These are phyloP conservation scores for Dipodomys stephensi DNA, from an alignment of 2,113 vertebrate species.

Conservation along the genomic window DNA sequence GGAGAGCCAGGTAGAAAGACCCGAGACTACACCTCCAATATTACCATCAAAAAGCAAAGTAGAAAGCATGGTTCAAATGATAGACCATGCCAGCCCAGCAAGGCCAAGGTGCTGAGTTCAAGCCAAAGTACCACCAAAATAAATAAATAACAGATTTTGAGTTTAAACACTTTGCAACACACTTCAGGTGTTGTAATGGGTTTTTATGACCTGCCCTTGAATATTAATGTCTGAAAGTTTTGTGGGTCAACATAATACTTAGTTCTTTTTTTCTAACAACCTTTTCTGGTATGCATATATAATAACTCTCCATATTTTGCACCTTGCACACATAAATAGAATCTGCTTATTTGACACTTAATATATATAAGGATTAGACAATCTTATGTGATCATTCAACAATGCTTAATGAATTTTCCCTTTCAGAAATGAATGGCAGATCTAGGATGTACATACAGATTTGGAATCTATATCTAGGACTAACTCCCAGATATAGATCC, in stretches of 20 bases:
- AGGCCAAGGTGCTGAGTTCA: too few species aligned
- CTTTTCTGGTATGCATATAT: background rate
- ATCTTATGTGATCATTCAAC: background rate
- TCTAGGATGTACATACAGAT: background rate
- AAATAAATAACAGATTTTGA: background rate
- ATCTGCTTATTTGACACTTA: background rate
- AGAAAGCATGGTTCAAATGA: too few species aligned
- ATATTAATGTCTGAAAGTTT: background rate
- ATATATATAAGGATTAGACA: background rate
- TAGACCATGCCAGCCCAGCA: too few species aligned
- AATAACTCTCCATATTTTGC: background rate
- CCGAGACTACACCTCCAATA: too few species aligned
- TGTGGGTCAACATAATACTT: background rate
- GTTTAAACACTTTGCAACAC: slow-evolving; percentile 1
- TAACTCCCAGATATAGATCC: background rate
- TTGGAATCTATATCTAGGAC: slow-evolving; percentile 12
- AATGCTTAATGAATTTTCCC: background rate
- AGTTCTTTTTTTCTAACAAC: background rate
- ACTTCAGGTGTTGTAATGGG: background rate
- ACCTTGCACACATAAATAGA: background rate
- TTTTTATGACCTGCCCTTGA: background rate
- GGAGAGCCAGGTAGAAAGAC: too few species aligned
- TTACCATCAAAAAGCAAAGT: too few species aligned
- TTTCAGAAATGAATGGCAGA: slow-evolving; percentile 8
- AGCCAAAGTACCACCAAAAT: too few species aligned